Conservation (phyloP, 2,797 vertebrate genomes). For the Spatula clypeata region DNA sequence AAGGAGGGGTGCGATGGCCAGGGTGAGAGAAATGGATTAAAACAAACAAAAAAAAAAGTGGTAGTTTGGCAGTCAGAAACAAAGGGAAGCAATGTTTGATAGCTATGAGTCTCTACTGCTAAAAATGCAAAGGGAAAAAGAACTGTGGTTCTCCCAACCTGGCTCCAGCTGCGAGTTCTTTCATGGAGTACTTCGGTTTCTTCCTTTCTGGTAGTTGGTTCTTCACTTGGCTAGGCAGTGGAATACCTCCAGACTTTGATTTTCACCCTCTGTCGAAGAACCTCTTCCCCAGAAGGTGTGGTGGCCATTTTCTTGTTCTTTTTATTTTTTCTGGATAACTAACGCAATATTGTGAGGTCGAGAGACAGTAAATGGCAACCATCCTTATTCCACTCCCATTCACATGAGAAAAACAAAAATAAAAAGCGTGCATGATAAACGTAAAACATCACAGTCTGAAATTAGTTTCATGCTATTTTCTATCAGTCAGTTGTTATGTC, state of each 20-base stretch:
- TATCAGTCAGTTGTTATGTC: fast-evolving
- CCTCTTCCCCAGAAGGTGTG: not conserved
- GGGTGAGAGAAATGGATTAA: too few relatives aligned
- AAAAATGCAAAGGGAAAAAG: not conserved
- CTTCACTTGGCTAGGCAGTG: not conserved
- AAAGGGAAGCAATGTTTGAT: not conserved
- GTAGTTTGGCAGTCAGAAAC: not conserved
- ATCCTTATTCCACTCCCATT: not conserved
- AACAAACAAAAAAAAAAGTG: not conserved
- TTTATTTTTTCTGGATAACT: not conserved
- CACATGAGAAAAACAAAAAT: not conserved
- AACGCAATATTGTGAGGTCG: not conserved
- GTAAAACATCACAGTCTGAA: not conserved
- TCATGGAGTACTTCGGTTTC: not conserved
- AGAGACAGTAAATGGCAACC: not conserved
- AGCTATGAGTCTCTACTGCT: not conserved
- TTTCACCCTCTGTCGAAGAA: not conserved
- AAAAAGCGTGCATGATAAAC: not conserved
- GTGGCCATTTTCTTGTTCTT: not conserved
- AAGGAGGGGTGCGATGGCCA: not conserved
- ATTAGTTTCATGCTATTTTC: not conserved
- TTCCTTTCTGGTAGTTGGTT: not conserved
- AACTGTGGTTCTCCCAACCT: not conserved
- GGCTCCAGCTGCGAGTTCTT: not conserved
- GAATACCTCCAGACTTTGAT: not conserved